Evolutionary conservation across 2,888 invertebrate species (phyloP), one percentile per base, ranked within the genome.

Genomic region (Craniophora ligustri): DNA sequence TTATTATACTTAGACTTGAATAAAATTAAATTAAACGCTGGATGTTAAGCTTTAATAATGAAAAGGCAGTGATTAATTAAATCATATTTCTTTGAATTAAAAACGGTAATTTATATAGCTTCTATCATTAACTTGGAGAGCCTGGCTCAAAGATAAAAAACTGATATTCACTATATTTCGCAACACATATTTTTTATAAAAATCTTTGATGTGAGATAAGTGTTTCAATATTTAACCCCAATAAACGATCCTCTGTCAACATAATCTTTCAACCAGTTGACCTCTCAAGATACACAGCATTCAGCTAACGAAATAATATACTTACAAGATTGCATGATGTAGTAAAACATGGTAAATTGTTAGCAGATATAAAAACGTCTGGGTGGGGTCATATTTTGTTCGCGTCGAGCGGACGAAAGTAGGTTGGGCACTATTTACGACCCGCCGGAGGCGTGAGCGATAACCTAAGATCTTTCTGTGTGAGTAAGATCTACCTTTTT

Each of bases 361-460:
- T 44, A 28, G 40, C 6, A 35, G 15, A 41, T 30, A 67, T 62
- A 61, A 61, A 62, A 51, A 40, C 28, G 44, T 40, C 13, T 6
- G 18, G 15, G 60, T 42, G n/a, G 1, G 44, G 40, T 61, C 31
- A 67, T 67, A 62, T 67, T 40, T 67, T 31, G 31, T 36, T 62
- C 44, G 44, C 28, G 31, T 32, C 15, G 11, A 67, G 53, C 51
- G 67, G 31, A 36, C 21, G 34, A 40, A 36, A 36, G 40, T 67
- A 30, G 62, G 62, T 35, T 45, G 53, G 62, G n/a, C 28, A 51
- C 11, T 36, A 44, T 62, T 61, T 61, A 67, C 40, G 67, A 36
- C 31, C 2, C 50, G 7, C 38, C 35, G 19, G 49, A 26, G 18
- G 30, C 16, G 18, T 18, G 11, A 40, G 40, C 31, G 6, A 28